Conservation (phyloP, 2,113 vertebrate genomes). For the Colossoma macropomum region DNA sequence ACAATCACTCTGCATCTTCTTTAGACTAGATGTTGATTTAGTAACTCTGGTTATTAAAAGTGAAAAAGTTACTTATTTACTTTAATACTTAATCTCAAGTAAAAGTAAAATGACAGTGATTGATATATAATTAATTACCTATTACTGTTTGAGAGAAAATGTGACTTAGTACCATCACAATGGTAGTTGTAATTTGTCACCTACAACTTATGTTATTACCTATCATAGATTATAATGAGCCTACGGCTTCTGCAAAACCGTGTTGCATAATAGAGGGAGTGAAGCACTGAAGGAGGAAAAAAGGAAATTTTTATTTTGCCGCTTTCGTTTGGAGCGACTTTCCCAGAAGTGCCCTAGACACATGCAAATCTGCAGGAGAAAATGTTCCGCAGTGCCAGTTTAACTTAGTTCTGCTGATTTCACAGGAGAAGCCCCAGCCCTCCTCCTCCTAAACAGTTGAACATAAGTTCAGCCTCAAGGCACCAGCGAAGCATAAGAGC, state of each 20-base stretch:
- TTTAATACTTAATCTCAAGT: no score
- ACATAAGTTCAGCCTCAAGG: conserved; percentile 39
- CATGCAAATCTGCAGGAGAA: conserved; percentile 35
- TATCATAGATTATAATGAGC: not conserved
- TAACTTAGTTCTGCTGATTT: conserved; percentile 45
- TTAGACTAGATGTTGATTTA: no score
- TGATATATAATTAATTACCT: no score
- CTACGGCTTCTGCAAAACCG: not conserved
- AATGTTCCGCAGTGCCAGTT: conserved; percentile 29
- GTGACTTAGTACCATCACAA: no score
- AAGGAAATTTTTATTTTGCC: not conserved
- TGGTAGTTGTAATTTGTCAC: no score
- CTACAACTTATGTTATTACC: no score
- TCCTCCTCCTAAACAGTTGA: not conserved
- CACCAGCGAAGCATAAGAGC: not conserved
- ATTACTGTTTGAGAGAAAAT: no score
- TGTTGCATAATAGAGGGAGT: conserved; percentile 1
- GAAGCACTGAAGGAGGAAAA: not conserved
- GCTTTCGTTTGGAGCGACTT: conserved; percentile 2
- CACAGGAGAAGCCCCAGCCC: conserved; percentile 28
- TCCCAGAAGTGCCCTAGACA: not conserved
- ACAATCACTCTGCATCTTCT: no score
- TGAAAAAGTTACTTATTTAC: no score
- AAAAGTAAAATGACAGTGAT: no score
- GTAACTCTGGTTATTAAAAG: no score